Base-by-base conservation (phyloP, 2,797 vertebrate species). In the Tragelaphus eurycerus region DNA sequence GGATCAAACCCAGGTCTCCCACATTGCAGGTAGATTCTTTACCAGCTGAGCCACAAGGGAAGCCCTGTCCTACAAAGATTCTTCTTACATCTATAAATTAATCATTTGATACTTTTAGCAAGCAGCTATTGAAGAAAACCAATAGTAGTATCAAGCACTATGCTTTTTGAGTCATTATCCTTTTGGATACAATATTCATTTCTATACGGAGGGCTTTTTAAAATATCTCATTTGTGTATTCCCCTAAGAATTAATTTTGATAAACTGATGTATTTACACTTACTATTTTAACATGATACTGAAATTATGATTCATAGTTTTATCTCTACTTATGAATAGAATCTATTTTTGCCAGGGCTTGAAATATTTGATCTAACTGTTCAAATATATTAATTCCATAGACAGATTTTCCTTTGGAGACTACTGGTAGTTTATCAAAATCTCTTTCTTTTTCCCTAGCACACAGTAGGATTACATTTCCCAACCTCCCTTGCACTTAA, bases 241-340 rank as follows among this genome's bases (percentile, higher is more conserved):
- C 34, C 4, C 86, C 1, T 52, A 89, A 89, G 34, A 74, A 64
- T 83, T 57, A 94, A 79, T 4, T 85, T 90, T 71, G 60, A 82
- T 71, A 78, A 85, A 88, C 1, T 21, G 4, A 89, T 87, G 2
- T 67, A 19, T 57, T 25, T 86, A 83, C 1, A 81, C 74, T 88
- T 86, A 52, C 8, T 81, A 85, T 64, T 96, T 81, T 79, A 92
- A 74, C 11, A 38, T 86, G 60, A 79, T 54, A 48, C 9, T 84
- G 34, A 96, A 89, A 93, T 93, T 85, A 93, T 67, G 54, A 95
- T 76, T 78, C 34, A 95, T 2, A 78, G 14, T 71, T 92, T 87
- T 90, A 71, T 86, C 60, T 92, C 25, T 52, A 7, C 46, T 27
- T 74, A 54, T 92, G 19, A 48, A 3, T 62, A 84, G 11, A 6